These are phyloP conservation scores for Oncopeltus fasciatus DNA, from an alignment of 1,140 invertebrate genomes.

Conservation along the genomic window DNA sequence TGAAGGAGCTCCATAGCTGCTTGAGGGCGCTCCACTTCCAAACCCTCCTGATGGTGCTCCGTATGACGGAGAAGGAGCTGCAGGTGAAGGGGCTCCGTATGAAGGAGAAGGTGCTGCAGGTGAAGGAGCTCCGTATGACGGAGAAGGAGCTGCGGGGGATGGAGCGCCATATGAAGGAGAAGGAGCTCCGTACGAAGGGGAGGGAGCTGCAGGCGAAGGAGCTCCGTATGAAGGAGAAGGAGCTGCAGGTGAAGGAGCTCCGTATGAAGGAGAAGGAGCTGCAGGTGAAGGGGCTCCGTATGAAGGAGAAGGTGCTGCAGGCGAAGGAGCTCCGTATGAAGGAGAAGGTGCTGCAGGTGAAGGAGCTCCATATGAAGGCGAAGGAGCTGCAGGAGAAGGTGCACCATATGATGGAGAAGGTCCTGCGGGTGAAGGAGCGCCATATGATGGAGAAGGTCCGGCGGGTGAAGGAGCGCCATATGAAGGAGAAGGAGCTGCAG, in stretches of 20 bases:
- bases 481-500: too few species aligned
- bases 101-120: neutral
- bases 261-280: neutral
- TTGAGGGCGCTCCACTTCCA: neutral
- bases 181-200: slow-evolving; percentile 19
- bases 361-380: slow-evolving; percentile 16
- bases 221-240: neutral
- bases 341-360: neutral
- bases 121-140: slow-evolving; percentile 9
- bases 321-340: slow-evolving; percentile 15
- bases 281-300: slow-evolving; percentile 10
- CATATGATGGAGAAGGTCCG: neutral
- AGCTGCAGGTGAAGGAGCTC: neutral
- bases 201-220: slow-evolving; percentile 8
- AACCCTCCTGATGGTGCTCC: slow-evolving; percentile 10
- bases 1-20: slow-evolving; percentile 7
- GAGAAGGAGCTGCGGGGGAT: slow-evolving; percentile 8
- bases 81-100: neutral
- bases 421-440: neutral
- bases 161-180: slow-evolving; percentile 7
- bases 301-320: slow-evolving; percentile 11
- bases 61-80: slow-evolving; percentile 16
- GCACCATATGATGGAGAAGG: slow-evolving; percentile 16
- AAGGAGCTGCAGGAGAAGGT: slow-evolving; percentile 11
- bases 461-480: slow-evolving; percentile 6